Evolutionary conservation across 2,888 invertebrate species (phyloP).

Genomic region (Drosophila anceps): DNA sequence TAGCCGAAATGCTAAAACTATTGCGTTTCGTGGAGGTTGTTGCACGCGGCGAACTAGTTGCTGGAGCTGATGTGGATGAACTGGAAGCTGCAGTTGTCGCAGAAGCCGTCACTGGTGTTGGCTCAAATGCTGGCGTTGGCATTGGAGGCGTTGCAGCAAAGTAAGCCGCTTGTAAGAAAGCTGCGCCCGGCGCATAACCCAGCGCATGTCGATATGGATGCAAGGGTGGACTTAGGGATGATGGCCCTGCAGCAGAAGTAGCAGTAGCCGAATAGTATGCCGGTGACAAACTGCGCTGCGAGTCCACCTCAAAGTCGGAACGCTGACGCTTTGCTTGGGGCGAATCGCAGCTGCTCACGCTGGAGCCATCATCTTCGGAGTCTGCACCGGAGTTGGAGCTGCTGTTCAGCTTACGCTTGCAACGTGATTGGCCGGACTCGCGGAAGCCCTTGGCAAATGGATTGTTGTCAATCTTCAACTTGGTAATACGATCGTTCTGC

Average conservation of each 20-base stretch:
- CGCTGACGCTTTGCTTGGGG: slow-evolving; percentile 80
- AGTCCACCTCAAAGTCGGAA: slow-evolving; percentile 82
- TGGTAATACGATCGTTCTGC: slow-evolving; percentile 94
- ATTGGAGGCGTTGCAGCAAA: slow-evolving; percentile 61
- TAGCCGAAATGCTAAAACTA: slow-evolving; percentile 85
- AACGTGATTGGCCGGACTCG: slow-evolving; percentile 92
- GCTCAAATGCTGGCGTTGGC: slow-evolving; percentile 24
- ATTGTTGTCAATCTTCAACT: slow-evolving; percentile 96
- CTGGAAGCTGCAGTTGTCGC: slow-evolving; percentile 8
- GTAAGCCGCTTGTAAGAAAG: slow-evolving; percentile 65
- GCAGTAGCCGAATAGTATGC: slow-evolving; percentile 45
- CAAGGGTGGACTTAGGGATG: slow-evolving; percentile 2
- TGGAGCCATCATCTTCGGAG: slow-evolving; percentile 81
- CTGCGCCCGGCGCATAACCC: slow-evolving; percentile 36
- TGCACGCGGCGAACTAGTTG: slow-evolving; percentile 40
- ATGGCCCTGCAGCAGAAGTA: neutral
- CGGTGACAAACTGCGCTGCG: slow-evolving; percentile 67
- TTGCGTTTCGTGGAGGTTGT: slow-evolving; percentile 76
- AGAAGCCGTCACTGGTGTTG: slow-evolving; percentile 16
- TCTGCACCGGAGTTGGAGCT: slow-evolving; percentile 68
- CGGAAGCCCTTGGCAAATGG: slow-evolving; percentile 98
- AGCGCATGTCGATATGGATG: slow-evolving; percentile 30
- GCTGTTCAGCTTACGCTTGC: slow-evolving; percentile 88
- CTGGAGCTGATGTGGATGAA: neutral
- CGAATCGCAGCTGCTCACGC: slow-evolving; percentile 76